phyloP scores from a whole-genome alignment of 2,113 vertebrate species.

The Labrus mixtus region DNA sequence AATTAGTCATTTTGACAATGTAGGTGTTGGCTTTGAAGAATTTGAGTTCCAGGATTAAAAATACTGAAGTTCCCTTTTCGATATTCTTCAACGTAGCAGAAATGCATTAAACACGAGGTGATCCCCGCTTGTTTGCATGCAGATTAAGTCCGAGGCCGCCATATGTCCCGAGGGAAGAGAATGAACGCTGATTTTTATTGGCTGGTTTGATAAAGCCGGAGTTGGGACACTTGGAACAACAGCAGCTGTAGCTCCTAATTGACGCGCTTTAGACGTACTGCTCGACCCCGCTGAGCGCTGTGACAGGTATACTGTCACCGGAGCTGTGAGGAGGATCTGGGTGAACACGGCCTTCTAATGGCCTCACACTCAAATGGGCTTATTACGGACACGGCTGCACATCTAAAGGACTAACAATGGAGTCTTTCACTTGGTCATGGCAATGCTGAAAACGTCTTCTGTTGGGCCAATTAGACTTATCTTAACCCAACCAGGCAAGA shows the following conservation, averaged over 20 bases:
- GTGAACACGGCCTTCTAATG: conserved; percentile 22
- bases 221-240: conserved; percentile 25
- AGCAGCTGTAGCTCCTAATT: conserved; percentile 43
- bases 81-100: neutral
- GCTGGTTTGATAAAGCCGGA: conserved; percentile 27
- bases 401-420: conserved; percentile 42
- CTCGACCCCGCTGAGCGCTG: conserved; percentile 20
- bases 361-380: conserved; percentile 44
- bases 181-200: conserved; percentile 31
- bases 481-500: conserved; percentile 30
- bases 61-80: no score
- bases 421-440: conserved; percentile 34
- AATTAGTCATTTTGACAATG: no score
- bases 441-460: conserved; percentile 18
- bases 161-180: conserved; percentile 24
- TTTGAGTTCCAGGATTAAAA: no score
- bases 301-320: conserved; percentile 69
- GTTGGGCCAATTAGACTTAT: conserved; percentile 51
- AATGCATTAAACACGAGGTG: neutral
- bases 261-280: conserved; percentile 40
- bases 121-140: neutral
- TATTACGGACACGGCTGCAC: conserved; percentile 34
- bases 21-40: no score
- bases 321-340: conserved; percentile 13
- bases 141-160: conserved; percentile 4